Conservation (phyloP, 2,888 invertebrate genomes). For the Hofmannophila pseudospretella region DNA sequence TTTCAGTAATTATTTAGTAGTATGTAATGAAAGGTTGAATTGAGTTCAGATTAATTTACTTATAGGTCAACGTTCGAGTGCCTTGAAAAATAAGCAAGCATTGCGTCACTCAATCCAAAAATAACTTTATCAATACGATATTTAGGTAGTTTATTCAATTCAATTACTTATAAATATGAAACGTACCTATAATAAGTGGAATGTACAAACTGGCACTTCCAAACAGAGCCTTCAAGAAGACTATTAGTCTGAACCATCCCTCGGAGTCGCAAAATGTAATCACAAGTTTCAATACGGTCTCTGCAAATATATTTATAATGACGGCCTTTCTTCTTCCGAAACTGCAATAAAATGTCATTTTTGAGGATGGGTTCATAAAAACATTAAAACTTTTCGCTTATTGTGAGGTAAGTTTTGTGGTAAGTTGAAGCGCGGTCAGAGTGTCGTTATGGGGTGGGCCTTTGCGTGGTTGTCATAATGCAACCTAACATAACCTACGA, state of each 20-base stretch:
- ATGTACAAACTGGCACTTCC: constrained; percentile 49
- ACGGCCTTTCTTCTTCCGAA: constrained; percentile 55
- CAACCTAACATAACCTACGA: too few relatives aligned
- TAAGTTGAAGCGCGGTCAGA: too few relatives aligned
- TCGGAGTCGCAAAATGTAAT: constrained; percentile 56
- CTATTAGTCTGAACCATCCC: constrained; percentile 55
- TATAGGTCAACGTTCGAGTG: too few relatives aligned
- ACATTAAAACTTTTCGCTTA: too few relatives aligned
- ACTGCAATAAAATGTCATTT: constrained; percentile 28
- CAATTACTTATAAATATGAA: neutral
- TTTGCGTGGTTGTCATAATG: too few relatives aligned
- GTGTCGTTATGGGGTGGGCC: too few relatives aligned
- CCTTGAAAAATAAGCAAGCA: neutral
- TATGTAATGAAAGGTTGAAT: too few relatives aligned
- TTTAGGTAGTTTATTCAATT: neutral
- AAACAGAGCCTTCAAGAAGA: constrained; percentile 54
- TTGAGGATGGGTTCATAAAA: neutral
- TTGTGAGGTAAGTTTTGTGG: too few relatives aligned
- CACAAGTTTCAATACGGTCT: constrained; percentile 37
- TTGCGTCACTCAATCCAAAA: neutral
- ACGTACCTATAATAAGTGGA: constrained; percentile 51
- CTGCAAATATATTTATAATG: constrained; percentile 35
- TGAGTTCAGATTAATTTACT: too few relatives aligned
- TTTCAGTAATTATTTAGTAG: too few relatives aligned
- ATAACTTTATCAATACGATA: neutral